phyloP scores from a whole-genome alignment of 2,113 vertebrate genomes.

The Galeopterus variegatus region DNA sequence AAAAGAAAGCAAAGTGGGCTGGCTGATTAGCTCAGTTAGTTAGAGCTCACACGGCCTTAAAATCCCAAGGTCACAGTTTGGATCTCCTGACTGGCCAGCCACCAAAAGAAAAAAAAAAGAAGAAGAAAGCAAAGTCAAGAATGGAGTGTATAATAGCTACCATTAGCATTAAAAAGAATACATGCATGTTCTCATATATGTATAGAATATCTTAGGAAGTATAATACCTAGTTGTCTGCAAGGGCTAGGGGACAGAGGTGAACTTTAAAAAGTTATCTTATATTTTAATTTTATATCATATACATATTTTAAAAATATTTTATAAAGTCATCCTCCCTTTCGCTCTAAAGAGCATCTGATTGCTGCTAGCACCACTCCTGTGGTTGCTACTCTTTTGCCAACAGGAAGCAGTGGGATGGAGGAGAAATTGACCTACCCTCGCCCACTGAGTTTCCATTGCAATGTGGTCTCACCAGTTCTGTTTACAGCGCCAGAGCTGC shows the following conservation, averaged over 20 bases:
- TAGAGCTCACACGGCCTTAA: too few species aligned
- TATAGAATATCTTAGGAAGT: not conserved
- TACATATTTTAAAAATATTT: not conserved
- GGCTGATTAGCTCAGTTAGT: too few species aligned
- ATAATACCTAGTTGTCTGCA: not conserved
- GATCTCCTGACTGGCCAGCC: too few species aligned
- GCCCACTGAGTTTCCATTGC: not conserved
- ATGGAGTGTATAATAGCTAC: not conserved
- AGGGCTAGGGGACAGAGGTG: not conserved
- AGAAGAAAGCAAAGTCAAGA: not conserved
- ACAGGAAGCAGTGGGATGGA: not conserved
- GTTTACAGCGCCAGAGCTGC: not conserved
- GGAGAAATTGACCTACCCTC: not conserved
- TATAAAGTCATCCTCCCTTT: not conserved
- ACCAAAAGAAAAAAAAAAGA: too few species aligned
- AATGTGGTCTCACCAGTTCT: not conserved
- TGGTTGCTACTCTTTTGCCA: not conserved
- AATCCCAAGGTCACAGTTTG: too few species aligned
- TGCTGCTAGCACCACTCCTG: not conserved
- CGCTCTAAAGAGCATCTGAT: not conserved
- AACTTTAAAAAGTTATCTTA: not conserved
- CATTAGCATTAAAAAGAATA: not conserved
- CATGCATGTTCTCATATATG: rapidly evolving
- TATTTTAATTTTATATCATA: not conserved
- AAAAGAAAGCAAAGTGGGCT: too few species aligned